Evolutionary conservation across 2,888 invertebrate species (phyloP), one percentile per base, ranked within the genome.

Genomic region (Phanerotoma sp.): DNA sequence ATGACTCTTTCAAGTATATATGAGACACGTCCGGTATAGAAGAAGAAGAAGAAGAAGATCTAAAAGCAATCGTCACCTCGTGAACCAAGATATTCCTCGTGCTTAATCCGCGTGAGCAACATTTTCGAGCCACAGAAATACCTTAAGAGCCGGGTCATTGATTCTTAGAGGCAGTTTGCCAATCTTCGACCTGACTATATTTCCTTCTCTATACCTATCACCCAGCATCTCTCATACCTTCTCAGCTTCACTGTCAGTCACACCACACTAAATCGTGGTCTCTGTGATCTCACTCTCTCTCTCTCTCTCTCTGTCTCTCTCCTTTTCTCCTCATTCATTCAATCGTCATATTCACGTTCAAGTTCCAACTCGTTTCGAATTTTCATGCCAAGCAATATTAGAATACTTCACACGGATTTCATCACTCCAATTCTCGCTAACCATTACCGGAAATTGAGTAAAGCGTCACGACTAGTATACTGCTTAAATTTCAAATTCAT

Each of bases 131-230:
- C 42, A 54, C 40, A 30, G 47, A 53, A 47, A 53, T 45, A 51
- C 51, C 41, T 25, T 15, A 51, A 16, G 20, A 35, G 54, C 28
- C 54, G 40, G 54, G 54, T 54, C 54, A 54, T 54, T 54, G 54
- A 54, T 54, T 54, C 54, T 38, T 28, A 18, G 25, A 37, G 49
- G 49, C 49, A 49, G 25, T 18, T 49, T 49, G 49, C 49, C 49
- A 49, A 49, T 49, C 25, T 38, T 49, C 49, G 18, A 49, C 37
- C 37, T 33, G 25, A 5, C 21, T 28, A 11, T 37, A 25, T 10
- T 30, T 37, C 16, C 40, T 30, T 32, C 28, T 38, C 28, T 7
- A 15, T 37, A 10, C 21, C 15, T 30, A n/a, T 22, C 25, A 25
- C 9, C 25, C 25, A 25, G 25, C 25, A 5, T 25, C 25, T 25